Evolutionary conservation across 1,140 invertebrate genomes (phyloP).

Genomic region (Camponotus pennsylvanicus): DNA sequence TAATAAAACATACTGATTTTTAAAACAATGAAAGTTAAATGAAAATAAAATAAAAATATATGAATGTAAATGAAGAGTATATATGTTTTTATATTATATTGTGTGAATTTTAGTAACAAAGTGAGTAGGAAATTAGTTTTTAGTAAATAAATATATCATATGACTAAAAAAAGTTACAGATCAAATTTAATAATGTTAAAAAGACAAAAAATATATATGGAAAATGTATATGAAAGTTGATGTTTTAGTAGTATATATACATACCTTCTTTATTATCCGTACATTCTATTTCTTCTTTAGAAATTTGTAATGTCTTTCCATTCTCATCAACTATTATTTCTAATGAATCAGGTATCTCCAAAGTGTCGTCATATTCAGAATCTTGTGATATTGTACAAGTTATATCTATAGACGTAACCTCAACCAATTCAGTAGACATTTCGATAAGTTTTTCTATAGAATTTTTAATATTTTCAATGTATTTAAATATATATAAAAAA

Average conservation of each 20-base stretch:
- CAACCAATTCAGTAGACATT: background rate
- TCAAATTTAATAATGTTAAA: background rate
- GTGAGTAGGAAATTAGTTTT: background rate
- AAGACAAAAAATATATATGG: background rate
- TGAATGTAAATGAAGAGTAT: background rate
- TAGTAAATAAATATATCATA: background rate
- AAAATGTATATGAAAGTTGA: background rate
- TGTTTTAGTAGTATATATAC: background rate
- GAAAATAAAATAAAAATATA: background rate
- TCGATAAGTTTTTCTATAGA: background rate
- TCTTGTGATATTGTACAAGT: constrained; percentile 80
- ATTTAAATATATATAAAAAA: too few species aligned
- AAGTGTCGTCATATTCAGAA: constrained; percentile 88
- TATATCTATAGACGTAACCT: background rate
- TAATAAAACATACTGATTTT: constrained; percentile 55
- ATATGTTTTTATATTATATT: background rate
- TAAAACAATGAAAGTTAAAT: constrained; percentile 49
- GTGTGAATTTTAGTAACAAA: too few species aligned
- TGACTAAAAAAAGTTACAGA: background rate
- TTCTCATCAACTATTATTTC: constrained; percentile 86
- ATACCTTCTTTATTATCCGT: constrained; percentile 60
- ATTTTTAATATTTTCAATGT: background rate
- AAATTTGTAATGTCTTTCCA: constrained; percentile 84
- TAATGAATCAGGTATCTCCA: constrained; percentile 88
- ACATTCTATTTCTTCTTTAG: constrained; percentile 63